Conservation (phyloP, 2,113 vertebrate genomes). For the Macquaria australasica region DNA sequence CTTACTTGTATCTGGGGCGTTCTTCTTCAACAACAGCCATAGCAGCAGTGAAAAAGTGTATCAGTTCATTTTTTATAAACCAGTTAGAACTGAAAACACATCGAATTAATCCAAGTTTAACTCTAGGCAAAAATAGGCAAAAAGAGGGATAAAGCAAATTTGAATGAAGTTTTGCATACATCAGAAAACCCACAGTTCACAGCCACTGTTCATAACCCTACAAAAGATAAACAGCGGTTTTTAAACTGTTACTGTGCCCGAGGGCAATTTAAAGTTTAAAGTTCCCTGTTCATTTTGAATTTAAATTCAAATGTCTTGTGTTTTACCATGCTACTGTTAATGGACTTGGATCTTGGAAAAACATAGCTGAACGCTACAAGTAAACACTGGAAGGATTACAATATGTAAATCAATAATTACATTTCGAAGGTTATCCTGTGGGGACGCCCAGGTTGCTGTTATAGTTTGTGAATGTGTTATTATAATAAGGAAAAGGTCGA, state of each 20-base stretch:
- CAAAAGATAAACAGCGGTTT: neutral
- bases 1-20: conserved; percentile 84
- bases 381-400: neutral
- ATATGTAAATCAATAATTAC: conserved; percentile 22
- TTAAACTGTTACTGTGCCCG: neutral
- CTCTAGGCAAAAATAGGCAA: neutral
- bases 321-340: neutral
- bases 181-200: neutral
- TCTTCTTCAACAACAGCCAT: conserved; percentile 69
- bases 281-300: neutral
- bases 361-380: neutral
- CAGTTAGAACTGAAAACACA: neutral
- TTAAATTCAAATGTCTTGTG: neutral
- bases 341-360: neutral
- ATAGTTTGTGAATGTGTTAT: neutral
- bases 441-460: neutral
- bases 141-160: neutral
- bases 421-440: neutral
- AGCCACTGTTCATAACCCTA: neutral
- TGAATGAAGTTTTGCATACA: neutral
- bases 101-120: neutral
- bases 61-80: neutral
- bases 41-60: conserved; percentile 25
- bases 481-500: neutral
- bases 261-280: neutral